A percentile compares a stretch with the other conserved stretches of the same genome.
Conservation (phyloP, 2,113 vertebrate genomes). For the Vireo altiloquus region DNA sequence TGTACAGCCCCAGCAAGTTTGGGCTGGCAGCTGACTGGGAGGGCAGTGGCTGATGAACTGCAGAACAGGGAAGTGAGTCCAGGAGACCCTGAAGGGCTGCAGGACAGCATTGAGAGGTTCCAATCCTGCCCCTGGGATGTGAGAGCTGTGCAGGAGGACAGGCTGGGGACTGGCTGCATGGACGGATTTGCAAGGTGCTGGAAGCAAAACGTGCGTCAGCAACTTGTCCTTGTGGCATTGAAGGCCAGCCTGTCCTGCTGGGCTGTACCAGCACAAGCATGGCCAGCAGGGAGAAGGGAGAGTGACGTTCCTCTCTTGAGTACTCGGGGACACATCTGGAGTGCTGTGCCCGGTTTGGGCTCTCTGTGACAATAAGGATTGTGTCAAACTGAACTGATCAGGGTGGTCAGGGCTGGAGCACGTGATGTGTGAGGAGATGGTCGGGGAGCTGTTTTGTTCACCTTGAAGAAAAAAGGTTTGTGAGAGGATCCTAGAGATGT, state of each 20-base stretch:
- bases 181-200: not conserved
- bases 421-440: not conserved
- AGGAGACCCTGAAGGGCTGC: not conserved
- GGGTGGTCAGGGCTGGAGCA: not conserved
- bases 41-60: not conserved
- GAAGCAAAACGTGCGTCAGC: fast-evolving
- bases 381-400: not conserved
- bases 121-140: not conserved
- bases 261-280: not conserved
- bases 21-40: not conserved
- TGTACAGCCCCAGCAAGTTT: not conserved
- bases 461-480: not conserved
- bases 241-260: not conserved
- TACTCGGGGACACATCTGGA: not conserved
- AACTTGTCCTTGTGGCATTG: not conserved
- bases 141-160: not conserved
- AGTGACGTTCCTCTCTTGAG: not conserved
- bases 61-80: not conserved
- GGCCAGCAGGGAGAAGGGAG: not conserved
- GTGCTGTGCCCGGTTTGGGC: not conserved
- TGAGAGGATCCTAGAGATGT: not conserved
- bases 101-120: not conserved
- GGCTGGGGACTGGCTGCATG: not conserved
- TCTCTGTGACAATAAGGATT: not conserved
- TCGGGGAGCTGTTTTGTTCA: not conserved